These are phyloP conservation scores for Drosophila ogumai DNA, from an alignment of 1,140 invertebrate species.

Conservation along the genomic window DNA sequence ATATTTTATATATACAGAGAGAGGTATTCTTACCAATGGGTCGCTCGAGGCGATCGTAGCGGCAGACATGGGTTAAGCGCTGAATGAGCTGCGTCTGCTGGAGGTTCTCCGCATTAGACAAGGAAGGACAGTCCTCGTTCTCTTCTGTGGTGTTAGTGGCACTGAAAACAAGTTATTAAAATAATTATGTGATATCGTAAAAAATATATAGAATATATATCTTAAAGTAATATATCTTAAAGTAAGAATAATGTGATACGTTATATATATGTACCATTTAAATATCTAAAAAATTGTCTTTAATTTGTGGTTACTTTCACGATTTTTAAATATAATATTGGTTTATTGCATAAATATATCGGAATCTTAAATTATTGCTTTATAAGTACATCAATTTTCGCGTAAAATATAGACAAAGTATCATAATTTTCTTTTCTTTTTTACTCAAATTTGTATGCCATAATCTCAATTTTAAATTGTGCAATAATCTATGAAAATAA, in stretches of 20 bases:
- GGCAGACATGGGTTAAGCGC: constrained; percentile 77
- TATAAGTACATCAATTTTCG: neutral
- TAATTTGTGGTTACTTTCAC: too few species aligned
- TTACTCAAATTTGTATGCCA: neutral
- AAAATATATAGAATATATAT: neutral
- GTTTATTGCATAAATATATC: too few species aligned
- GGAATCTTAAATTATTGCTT: neutral
- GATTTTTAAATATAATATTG: too few species aligned
- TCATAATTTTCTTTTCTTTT: neutral
- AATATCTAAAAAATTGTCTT: too few species aligned
- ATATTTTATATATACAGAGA: fast-evolving
- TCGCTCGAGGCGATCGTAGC: constrained; percentile 77
- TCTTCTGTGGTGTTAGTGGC: constrained; percentile 46
- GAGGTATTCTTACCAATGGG: constrained; percentile 58
- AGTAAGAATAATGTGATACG: too few species aligned
- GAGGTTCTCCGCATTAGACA: constrained; percentile 59
- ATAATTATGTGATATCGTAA: neutral
- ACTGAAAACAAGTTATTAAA: constrained; percentile 19
- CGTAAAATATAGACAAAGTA: too few species aligned
- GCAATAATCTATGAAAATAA: constrained; percentile 2
- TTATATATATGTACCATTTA: too few species aligned
- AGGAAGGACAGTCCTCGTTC: constrained; percentile 68
- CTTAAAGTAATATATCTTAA: too few species aligned
- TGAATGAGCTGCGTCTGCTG: constrained; percentile 79
- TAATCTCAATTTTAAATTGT: neutral